phyloP scores from a whole-genome alignment of 2,113 vertebrate genomes.

The Benitochromis conjunctus region DNA sequence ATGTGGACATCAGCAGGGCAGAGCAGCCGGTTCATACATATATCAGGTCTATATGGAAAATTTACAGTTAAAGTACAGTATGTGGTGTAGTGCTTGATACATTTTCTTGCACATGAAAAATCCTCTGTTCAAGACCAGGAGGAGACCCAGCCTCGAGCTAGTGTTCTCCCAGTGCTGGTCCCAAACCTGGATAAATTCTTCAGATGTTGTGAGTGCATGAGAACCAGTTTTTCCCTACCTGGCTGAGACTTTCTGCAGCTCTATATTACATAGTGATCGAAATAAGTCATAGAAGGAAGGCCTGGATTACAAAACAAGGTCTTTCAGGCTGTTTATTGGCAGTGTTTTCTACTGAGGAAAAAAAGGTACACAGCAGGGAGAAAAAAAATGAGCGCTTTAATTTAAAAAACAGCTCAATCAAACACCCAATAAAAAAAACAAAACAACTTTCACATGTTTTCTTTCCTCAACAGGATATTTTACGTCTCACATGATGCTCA shows the following conservation, averaged over 20 bases:
- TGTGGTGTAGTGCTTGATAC: background rate
- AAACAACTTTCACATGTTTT: background rate
- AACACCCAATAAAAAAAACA: rapidly evolving
- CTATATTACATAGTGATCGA: background rate
- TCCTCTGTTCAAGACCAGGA: background rate
- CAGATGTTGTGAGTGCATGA: background rate
- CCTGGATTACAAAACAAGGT: background rate
- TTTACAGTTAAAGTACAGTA: background rate
- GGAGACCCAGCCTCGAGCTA: background rate
- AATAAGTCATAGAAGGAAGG: background rate
- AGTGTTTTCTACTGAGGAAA: background rate
- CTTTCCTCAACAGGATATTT: conserved; percentile 83
- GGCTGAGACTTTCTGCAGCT: background rate
- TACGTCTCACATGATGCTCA: conserved; percentile 97
- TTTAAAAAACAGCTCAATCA: background rate
- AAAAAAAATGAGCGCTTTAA: background rate
- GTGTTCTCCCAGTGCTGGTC: background rate
- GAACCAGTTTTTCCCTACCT: background rate
- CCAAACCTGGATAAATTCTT: background rate
- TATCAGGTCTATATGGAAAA: background rate
- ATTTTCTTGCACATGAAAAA: background rate
- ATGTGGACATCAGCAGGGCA: background rate
- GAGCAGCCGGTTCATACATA: background rate
- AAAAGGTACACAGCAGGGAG: background rate
- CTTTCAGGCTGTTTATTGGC: background rate